Conservation (phyloP, 2,888 invertebrate species). For the Clusia tigrina region DNA sequence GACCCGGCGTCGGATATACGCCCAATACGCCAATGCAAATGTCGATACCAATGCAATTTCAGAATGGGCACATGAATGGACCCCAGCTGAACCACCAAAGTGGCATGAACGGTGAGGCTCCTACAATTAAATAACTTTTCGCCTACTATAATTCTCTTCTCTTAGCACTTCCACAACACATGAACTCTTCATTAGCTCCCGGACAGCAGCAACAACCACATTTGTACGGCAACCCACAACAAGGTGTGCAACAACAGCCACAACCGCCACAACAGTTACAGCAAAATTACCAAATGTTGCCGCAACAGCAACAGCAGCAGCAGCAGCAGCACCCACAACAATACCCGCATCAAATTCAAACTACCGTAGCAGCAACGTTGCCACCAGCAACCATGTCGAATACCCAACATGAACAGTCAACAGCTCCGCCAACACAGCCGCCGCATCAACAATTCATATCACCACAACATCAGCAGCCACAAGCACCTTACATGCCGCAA, state of each 20-base stretch:
- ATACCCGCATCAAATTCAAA: slow-evolving; percentile 32
- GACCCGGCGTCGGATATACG: slow-evolving; percentile 31
- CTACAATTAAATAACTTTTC: not conserved
- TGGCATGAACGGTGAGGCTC: slow-evolving; percentile 6
- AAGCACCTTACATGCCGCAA: slow-evolving; percentile 8
- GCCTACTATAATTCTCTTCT: slow-evolving; percentile 7
- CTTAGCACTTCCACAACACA: slow-evolving; percentile 45
- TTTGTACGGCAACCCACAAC: slow-evolving; percentile 19
- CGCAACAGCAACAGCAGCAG: slow-evolving; percentile 38
- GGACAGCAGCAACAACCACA: slow-evolving; percentile 34
- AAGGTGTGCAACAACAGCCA: slow-evolving; percentile 34
- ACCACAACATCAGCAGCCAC: slow-evolving; percentile 24
- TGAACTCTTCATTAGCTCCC: slow-evolving; percentile 30
- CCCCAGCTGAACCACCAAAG: slow-evolving; percentile 50
- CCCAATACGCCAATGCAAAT: slow-evolving; percentile 20
- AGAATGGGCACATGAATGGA: slow-evolving; percentile 53
- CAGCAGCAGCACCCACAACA: too few species aligned
- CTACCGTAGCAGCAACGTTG: slow-evolving; percentile 37
- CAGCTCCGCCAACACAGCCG: slow-evolving; percentile 35
- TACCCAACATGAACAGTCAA: slow-evolving; percentile 26
- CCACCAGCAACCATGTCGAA: too few species aligned
- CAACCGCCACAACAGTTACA: slow-evolving; percentile 33
- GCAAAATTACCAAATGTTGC: slow-evolving; percentile 31
- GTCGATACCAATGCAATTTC: slow-evolving; percentile 54
- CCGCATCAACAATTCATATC: slow-evolving; percentile 37